Percentiles rank a stretch among this genome's conserved stretches.
Evolutionary conservation across 2,888 invertebrate genomes (phyloP).

Genomic region (Zaprionus bogoriensis): DNA sequence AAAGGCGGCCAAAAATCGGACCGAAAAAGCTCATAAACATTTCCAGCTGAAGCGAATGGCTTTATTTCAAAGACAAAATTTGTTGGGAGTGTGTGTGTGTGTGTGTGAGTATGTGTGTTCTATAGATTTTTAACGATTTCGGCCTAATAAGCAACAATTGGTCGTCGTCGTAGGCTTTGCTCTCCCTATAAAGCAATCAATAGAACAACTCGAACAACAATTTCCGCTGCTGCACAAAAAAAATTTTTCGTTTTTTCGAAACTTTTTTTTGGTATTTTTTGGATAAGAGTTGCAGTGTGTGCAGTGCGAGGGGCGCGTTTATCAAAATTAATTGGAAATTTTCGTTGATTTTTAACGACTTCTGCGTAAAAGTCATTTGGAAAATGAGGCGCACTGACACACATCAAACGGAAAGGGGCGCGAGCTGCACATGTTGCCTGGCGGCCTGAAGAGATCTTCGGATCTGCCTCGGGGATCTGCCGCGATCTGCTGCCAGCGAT

Average conservation of each 20-base stretch:
- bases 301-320: constrained; percentile 53
- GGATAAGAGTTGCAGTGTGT: constrained; percentile 22
- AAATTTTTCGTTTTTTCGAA: constrained; percentile 28
- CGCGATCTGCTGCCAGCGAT: constrained; percentile 13
- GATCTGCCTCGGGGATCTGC: not conserved
- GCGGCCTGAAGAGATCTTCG: constrained; percentile 38
- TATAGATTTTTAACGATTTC: constrained; percentile 64
- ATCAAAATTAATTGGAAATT: constrained; percentile 76
- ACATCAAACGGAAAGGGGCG: constrained; percentile 57
- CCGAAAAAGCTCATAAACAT: constrained; percentile 49
- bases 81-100: constrained; percentile 4
- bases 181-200: constrained; percentile 38
- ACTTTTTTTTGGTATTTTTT: no score
- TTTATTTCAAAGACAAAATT: constrained; percentile 53
- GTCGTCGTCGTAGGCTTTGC: constrained; percentile 5
- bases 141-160: constrained; percentile 70
- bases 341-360: constrained; percentile 73
- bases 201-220: constrained; percentile 50
- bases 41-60: constrained; percentile 50
- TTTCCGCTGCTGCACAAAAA: constrained; percentile 49
- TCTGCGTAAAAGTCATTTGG: constrained; percentile 72
- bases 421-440: constrained; percentile 59
- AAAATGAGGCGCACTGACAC: constrained; percentile 47
- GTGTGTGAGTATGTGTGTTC: constrained; percentile 25
- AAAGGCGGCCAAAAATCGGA: constrained; percentile 43